Conservation (phyloP, 2,113 vertebrate genomes). For the Phainopepla nitens region DNA sequence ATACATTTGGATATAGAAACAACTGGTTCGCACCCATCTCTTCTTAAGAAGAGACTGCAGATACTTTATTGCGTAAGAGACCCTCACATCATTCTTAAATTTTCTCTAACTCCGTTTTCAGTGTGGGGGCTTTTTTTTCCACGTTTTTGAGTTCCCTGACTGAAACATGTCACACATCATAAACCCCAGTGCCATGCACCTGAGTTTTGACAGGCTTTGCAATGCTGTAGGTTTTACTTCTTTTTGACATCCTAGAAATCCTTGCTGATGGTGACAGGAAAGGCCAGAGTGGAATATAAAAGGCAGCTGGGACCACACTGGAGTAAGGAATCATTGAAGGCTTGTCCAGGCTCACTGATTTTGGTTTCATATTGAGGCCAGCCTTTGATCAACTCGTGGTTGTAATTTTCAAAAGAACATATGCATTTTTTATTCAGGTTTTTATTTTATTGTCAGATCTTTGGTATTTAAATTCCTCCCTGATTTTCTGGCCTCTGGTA, state of each 20-base stretch:
- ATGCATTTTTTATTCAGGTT: neutral
- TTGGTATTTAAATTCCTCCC: neutral
- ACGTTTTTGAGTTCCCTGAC: accelerated
- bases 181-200: neutral
- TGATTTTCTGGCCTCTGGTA: neutral
- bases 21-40: neutral
- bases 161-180: neutral
- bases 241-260: neutral
- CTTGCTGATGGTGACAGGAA: neutral
- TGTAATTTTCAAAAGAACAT: neutral
- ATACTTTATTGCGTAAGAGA: neutral
- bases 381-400: neutral
- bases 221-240: neutral
- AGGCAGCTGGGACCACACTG: neutral
- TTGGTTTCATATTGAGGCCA: neutral
- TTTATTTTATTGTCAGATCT: neutral
- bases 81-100: neutral
- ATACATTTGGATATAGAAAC: neutral
- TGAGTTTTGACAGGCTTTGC: neutral
- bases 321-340: neutral
- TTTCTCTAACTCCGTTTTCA: neutral
- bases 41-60: neutral
- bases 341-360: neutral
- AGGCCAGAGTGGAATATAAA: neutral
- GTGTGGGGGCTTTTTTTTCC: neutral